Base-by-base conservation (phyloP, 2,888 invertebrate genomes). In the Oegoconia quadripuncta region DNA sequence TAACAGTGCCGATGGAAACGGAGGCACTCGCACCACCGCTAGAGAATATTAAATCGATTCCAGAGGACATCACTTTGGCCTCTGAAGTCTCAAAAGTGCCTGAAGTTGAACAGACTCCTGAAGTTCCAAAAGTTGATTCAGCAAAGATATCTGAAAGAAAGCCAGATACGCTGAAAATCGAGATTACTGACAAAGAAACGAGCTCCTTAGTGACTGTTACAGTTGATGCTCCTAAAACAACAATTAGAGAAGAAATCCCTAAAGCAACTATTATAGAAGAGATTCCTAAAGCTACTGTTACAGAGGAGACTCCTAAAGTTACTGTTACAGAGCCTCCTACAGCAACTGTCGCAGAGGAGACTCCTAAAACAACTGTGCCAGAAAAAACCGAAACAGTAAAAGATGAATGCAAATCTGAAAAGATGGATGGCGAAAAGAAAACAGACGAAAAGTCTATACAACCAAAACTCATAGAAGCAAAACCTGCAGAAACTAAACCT, bases 1-100 rank as follows among this genome's bases (percentile, higher is more conserved):
- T 52, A 2, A 29, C 46, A 1, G 59, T 56, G 11, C 70, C 74
- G 1, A 49, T 77, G 9, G 79, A 80, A 45, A 55, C 71, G 0
- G 81, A 80, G 50, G 75, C 76, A 2, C 44, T 75, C 1, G 72
- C 79, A 3, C 79, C 80, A 5, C 75, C 82, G 1, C 46, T 71
- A 27, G 83, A 78, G 3, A 71, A 46, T 29, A 57, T 71, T 15
- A 78, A 79, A 50, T 35, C 58, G 8, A 50, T 73, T 26, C 66
- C 69, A 46, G 70, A 74, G 44, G 67, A 71, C 35, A 69, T 63
- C 45, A 48, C 72, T 13, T 39, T 65, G 43, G 49, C 70, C 42
- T 55, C 73, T 28, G 79, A 74, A 42, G 48, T 65, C 34, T 50
- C 72, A 27, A 61, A 64, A 44, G 48, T 47, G 28, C 7, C 38